Evolutionary conservation across 2,888 invertebrate genomes (phyloP).

Genomic region (Agonopterix heracliana): DNA sequence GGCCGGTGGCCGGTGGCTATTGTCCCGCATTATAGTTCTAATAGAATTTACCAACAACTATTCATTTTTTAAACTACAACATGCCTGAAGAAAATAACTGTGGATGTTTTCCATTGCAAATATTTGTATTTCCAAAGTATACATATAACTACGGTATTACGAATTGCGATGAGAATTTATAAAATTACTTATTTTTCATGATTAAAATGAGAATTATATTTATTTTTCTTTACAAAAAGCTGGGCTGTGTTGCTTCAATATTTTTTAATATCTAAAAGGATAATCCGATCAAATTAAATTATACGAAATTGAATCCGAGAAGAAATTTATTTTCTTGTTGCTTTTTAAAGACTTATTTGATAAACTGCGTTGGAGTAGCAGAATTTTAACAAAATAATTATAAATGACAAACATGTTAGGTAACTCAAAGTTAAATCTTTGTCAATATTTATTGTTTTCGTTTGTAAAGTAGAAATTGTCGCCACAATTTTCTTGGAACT

Average conservation of each 20-base stretch:
- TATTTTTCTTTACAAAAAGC: no score
- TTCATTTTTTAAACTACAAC: conserved; percentile 19
- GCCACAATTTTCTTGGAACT: not conserved
- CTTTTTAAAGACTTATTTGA: not conserved
- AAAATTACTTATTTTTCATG: no score
- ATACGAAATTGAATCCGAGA: conserved; percentile 36
- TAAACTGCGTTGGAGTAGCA: not conserved
- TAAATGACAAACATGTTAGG: no score
- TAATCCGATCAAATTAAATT: conserved; percentile 41
- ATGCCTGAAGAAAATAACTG: not conserved
- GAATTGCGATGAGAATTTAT: no score
- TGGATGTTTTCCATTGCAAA: no score
- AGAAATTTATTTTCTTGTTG: not conserved
- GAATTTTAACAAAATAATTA: no score
- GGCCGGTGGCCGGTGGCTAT: no score
- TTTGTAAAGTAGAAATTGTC: not conserved
- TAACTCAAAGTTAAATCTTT: no score
- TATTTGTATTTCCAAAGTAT: conserved; percentile 8
- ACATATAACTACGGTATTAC: no score
- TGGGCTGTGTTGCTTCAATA: no score
- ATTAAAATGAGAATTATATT: no score
- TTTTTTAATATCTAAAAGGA: conserved; percentile 29
- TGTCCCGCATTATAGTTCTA: conserved; percentile 25
- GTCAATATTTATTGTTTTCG: not conserved
- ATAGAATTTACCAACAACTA: conserved; percentile 26